Conservation (phyloP, 2,888 invertebrate genomes). For the Gymnosoma rotundatum region DNA sequence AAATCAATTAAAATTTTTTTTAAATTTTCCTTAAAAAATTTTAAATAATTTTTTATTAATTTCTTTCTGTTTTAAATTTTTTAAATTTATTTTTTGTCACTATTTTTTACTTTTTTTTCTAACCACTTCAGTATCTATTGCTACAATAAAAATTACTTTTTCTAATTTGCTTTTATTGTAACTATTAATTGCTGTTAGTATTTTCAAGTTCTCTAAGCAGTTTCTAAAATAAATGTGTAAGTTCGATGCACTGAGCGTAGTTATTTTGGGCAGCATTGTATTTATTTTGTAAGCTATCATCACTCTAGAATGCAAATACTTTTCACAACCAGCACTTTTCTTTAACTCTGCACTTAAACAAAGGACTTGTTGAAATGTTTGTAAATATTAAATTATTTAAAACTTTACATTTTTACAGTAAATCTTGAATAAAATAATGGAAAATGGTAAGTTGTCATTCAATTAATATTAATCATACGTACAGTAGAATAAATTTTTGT, state of each 20-base stretch:
- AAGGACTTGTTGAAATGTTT: background rate
- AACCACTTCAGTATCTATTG: slow-evolving; percentile 1
- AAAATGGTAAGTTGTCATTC: slow-evolving; percentile 25
- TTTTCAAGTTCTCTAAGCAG: too few species aligned
- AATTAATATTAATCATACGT: slow-evolving; percentile 57
- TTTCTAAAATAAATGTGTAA: background rate
- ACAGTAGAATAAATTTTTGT: background rate
- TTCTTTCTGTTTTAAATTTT: background rate
- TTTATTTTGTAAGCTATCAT: background rate
- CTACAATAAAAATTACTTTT: background rate
- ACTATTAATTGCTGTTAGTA: background rate
- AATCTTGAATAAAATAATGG: background rate
- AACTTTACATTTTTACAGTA: slow-evolving; percentile 34
- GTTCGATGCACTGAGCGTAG: slow-evolving; percentile 7
- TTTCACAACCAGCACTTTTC: background rate
- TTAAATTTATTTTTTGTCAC: background rate
- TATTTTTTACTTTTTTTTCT: background rate
- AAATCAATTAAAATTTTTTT: background rate
- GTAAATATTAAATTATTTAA: background rate
- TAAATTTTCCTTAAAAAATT: background rate
- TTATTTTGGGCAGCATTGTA: slow-evolving; percentile 1
- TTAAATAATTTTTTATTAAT: background rate
- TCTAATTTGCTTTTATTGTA: background rate
- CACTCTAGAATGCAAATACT: background rate
- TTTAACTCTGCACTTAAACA: background rate